Percentiles rank a stretch among this genome's conserved stretches.
phyloP scores from a whole-genome alignment of 2,797 vertebrate species.

The Hemibagrus guttatus region DNA sequence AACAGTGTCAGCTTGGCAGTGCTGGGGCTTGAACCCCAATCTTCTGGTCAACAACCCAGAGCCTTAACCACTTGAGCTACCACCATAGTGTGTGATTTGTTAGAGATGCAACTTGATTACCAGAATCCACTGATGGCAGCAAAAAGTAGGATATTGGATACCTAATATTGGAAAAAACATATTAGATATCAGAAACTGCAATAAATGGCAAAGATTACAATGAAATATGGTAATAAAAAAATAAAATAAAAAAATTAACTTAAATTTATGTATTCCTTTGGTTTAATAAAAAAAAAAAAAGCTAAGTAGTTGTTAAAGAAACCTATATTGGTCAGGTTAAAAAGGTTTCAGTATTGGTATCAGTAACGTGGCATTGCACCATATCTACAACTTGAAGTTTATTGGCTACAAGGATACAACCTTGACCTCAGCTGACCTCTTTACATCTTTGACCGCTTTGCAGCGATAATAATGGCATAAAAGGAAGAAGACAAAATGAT shows the following conservation, averaged over 20 bases:
- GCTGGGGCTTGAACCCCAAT: no score
- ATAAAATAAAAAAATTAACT: no score
- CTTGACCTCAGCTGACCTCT: background rate
- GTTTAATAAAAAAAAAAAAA: background rate
- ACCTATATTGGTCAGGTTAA: background rate
- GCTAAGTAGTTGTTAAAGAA: background rate
- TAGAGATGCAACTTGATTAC: background rate
- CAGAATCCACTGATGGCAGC: background rate
- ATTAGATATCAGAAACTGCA: background rate
- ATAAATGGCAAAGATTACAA: background rate
- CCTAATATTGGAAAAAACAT: background rate
- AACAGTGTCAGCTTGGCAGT: no score
- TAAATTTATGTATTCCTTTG: background rate
- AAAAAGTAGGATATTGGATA: background rate
- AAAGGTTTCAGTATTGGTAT: background rate
- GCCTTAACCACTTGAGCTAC: no score
- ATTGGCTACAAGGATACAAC: background rate
- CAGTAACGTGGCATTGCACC: background rate
- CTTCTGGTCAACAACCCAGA: no score
- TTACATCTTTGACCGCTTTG: background rate
- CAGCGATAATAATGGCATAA: background rate
- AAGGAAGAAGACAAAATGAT: background rate
- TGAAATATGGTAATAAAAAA: background rate
- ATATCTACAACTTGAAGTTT: background rate
- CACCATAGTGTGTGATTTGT: background rate